phyloP scores from a whole-genome alignment of 2,113 vertebrate genomes.

The Colius striatus region DNA sequence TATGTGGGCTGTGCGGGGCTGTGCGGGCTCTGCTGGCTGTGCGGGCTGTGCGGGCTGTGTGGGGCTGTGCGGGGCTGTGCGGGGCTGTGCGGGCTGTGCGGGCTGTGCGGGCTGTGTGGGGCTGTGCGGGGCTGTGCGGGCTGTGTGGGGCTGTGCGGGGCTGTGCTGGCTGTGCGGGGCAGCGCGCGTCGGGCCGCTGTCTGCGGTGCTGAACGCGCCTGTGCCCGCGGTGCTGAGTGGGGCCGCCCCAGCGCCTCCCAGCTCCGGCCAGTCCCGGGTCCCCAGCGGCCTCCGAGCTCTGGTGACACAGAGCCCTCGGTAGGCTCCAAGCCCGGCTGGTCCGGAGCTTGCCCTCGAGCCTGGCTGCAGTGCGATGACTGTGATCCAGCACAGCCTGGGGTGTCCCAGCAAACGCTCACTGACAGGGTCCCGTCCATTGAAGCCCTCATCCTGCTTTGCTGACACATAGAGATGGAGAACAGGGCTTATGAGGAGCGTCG shows the following conservation, averaged over 20 bases:
- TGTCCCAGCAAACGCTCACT: not conserved
- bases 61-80: too few relatives aligned
- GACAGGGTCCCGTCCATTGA: fast-evolving
- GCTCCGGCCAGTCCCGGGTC: fast-evolving
- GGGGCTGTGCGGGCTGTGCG: too few relatives aligned
- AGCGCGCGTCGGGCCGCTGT: not conserved
- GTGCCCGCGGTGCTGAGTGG: not conserved
- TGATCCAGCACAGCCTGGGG: not conserved
- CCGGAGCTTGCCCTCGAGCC: fast-evolving
- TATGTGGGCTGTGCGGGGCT: too few relatives aligned
- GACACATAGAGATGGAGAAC: not conserved
- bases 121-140: too few relatives aligned
- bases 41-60: too few relatives aligned
- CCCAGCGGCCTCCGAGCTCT: fast-evolving
- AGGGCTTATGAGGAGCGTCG: too few relatives aligned
- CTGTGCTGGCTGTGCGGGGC: too few relatives aligned
- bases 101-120: too few relatives aligned
- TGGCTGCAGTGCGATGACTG: not conserved
- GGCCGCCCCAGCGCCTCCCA: fast-evolving
- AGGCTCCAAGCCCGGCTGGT: too few relatives aligned
- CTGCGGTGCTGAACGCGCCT: not conserved
- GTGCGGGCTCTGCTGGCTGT: too few relatives aligned
- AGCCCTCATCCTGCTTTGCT: not conserved
- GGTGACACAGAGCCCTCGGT: not conserved
- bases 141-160: too few relatives aligned